Evolutionary conservation across 1,140 invertebrate genomes (phyloP).

Genomic region (Laupala kohalensis): DNA sequence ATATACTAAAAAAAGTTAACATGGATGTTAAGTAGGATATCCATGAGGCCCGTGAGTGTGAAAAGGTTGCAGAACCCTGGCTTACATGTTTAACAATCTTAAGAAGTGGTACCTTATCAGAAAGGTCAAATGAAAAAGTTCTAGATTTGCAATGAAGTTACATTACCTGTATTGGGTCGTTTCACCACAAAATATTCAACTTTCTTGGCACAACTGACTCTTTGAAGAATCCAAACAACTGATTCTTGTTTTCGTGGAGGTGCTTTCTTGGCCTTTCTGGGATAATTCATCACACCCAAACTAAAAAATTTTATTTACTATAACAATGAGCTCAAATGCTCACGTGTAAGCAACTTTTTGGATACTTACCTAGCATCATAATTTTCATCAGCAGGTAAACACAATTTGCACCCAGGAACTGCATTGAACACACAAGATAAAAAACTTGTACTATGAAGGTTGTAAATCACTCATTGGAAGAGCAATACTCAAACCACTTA

Average conservation of each 20-base stretch:
- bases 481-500: too few relatives aligned
- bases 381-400: not conserved
- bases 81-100: too few relatives aligned
- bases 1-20: too few relatives aligned
- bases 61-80: too few relatives aligned
- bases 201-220: not conserved
- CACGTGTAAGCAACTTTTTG: not conserved
- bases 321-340: too few relatives aligned
- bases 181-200: not conserved
- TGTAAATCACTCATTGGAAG: too few relatives aligned
- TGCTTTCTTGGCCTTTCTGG: not conserved
- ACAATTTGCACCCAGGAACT: not conserved
- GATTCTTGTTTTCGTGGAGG: not conserved
- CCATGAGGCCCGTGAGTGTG: too few relatives aligned
- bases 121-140: not conserved
- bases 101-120: too few relatives aligned
- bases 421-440: too few relatives aligned
- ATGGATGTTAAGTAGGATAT: too few relatives aligned
- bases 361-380: not conserved
- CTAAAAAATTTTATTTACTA: too few relatives aligned
- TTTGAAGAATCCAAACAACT: not conserved
- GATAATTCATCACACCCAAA: not conserved
- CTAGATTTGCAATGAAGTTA: not conserved
- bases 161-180: not conserved
- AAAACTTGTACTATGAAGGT: too few relatives aligned